Base-by-base conservation (phyloP, 2,797 vertebrate genomes). In the Nasua narica region DNA sequence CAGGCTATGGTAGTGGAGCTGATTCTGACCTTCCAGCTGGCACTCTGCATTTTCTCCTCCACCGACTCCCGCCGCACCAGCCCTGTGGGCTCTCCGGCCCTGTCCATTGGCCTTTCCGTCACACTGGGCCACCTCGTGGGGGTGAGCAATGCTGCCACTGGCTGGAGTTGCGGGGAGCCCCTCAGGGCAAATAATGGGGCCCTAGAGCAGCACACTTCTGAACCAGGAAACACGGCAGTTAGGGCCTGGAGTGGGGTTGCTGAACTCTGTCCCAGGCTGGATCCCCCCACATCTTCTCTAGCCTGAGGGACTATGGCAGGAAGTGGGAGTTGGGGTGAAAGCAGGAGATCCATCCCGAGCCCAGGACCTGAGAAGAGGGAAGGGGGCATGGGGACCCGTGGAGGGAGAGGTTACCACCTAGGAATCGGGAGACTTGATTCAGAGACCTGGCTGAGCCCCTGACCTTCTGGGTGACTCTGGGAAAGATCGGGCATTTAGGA, bases 1-100 rank as follows among this genome's bases (percentile, higher is more conserved):
- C 98, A 99, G 92, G 99, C 98, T 0, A 89, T 98, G 0, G 99
- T 98, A 89, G 99, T 99, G 82, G 99, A 99, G 97, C 97, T 99
- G 56, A 98, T 99, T 87, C 97, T 99, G 93, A 99, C 99, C 81
- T 99, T 99, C 97, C 98, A 99, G 98, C 97, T 99, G 91, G 99
- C 98, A 0, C 97, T 98, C 0, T 99, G 99, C 96, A 97, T 99
- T 97, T 99, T 99, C 7, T 98, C 99, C 0, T 98, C 98, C 60
- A 99, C 99, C 0, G 99, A 99, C 96, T 95, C 95, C 48, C 98
- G 99, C 25, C 98, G 99, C 65, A 98, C 52, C 0, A 96, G 98
- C 94, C 97, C 96, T 0, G 97, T 98, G 81, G 99, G 99, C 72
- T 98, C 99, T 48, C 99, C 99, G 0, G 97, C 99, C 0, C 91